These are phyloP conservation scores for Periplaneta americana DNA, from an alignment of 1,140 invertebrate genomes.

Conservation along the genomic window DNA sequence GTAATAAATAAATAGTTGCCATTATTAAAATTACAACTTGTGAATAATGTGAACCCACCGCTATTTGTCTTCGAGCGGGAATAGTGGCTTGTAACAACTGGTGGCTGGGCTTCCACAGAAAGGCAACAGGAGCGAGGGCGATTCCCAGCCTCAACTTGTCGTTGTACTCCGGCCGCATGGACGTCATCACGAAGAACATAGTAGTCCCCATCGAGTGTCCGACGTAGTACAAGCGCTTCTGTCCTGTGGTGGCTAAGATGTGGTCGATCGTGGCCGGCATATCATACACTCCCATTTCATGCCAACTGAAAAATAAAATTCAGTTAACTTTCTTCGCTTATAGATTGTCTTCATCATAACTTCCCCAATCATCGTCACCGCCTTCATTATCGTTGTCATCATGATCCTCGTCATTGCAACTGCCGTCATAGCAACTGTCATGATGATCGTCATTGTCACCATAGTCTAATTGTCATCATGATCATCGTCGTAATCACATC, in stretches of 20 bases:
- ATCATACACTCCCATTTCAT: constrained; percentile 60
- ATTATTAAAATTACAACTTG: too few species aligned
- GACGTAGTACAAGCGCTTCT: constrained; percentile 44
- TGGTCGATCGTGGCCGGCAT: constrained; percentile 55
- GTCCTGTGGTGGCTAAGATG: constrained; percentile 45
- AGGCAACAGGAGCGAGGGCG: constrained; percentile 47
- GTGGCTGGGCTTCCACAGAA: constrained; percentile 1
- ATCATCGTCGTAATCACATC: too few species aligned
- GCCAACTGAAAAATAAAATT: constrained; percentile 42
- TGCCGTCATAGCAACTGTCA: too few species aligned
- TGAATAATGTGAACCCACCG: not conserved
- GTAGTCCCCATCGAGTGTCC: constrained; percentile 63
- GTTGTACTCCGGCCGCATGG: constrained; percentile 48
- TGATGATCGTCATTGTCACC: too few species aligned
- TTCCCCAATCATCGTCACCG: too few species aligned
- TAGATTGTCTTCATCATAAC: too few species aligned
- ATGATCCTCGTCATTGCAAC: too few species aligned
- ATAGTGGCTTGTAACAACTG: not conserved
- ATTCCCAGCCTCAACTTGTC: constrained; percentile 40
- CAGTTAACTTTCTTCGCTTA: too few species aligned
- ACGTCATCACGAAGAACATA: constrained; percentile 44
- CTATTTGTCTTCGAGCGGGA: not conserved
- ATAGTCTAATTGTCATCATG: too few species aligned
- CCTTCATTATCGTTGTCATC: too few species aligned
- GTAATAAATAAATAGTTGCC: too few species aligned